A percentile compares a stretch with the other conserved stretches of the same genome.
Evolutionary conservation across 2,888 invertebrate genomes (phyloP).

Genomic region (Ichneumon xanthorius): DNA sequence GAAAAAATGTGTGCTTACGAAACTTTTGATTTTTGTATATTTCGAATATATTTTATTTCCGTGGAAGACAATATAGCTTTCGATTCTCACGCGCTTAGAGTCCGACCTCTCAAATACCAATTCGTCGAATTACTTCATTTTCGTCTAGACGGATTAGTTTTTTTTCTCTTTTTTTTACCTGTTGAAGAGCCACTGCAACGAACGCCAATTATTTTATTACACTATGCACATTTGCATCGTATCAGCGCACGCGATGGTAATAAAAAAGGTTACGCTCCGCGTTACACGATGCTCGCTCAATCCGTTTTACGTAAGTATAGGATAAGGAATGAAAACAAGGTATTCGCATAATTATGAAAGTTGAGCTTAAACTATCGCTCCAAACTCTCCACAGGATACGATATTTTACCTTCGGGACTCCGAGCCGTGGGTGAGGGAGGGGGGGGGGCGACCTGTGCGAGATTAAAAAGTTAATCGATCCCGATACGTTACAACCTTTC

Average conservation of each 20-base stretch:
- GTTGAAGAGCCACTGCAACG: neutral
- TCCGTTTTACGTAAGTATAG: conserved; percentile 37
- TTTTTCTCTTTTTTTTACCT: no score
- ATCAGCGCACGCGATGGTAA: conserved; percentile 5
- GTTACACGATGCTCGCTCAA: conserved; percentile 3
- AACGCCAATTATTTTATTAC: conserved; percentile 29
- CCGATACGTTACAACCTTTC: conserved; percentile 2
- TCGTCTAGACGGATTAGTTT: neutral
- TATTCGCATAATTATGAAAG: conserved; percentile 53
- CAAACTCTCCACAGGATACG: conserved; percentile 2
- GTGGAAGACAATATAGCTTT: neutral
- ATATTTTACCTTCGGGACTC: conserved; percentile 34
- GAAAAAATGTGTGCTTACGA: no score
- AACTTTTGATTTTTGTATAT: no score
- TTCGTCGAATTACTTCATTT: neutral
- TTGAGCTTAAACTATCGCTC: conserved; percentile 25
- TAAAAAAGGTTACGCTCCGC: conserved; percentile 19
- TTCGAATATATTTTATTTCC: no score
- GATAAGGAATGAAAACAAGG: conserved; percentile 16
- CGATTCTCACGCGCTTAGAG: neutral
- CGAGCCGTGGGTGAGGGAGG: neutral
- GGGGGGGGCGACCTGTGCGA: neutral
- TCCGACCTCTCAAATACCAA: neutral
- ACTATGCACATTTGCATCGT: conserved; percentile 30
- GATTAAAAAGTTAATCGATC: conserved; percentile 10